A percentile compares a stretch with the other conserved stretches of the same genome.
Evolutionary conservation across 2,888 invertebrate species (phyloP).

Genomic region (Dasysyrphus albostriatus): DNA sequence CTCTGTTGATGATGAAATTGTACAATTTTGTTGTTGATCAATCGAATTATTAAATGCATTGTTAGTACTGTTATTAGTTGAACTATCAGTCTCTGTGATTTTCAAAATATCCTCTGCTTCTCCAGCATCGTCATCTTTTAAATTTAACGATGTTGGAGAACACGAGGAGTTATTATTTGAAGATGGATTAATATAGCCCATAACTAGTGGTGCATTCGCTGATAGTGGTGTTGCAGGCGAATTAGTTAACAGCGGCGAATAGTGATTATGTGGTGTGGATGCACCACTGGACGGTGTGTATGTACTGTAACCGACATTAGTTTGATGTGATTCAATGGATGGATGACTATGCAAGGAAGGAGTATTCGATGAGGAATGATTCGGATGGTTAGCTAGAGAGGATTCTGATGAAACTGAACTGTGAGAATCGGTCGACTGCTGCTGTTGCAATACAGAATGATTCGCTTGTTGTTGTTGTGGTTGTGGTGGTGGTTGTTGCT

Average conservation of each 20-base stretch:
- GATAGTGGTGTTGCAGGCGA: slow-evolving; percentile 78
- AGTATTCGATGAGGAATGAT: slow-evolving; percentile 79
- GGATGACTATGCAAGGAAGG: slow-evolving; percentile 82
- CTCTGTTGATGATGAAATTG: slow-evolving; percentile 41
- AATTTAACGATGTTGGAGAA: slow-evolving; percentile 68
- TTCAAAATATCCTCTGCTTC: slow-evolving; percentile 78
- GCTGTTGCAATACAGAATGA: slow-evolving; percentile 83
- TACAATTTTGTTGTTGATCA: slow-evolving; percentile 63
- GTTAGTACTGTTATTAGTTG: slow-evolving; percentile 66
- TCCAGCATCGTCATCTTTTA: slow-evolving; percentile 59
- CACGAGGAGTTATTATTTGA: slow-evolving; percentile 70
- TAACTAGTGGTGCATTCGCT: slow-evolving; percentile 58
- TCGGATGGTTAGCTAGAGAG: slow-evolving; percentile 69
- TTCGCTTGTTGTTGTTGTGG: slow-evolving; percentile 79
- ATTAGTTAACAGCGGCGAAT: slow-evolving; percentile 83
- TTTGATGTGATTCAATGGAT: slow-evolving; percentile 81
- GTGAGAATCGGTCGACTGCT: slow-evolving; percentile 84
- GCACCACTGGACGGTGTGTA: slow-evolving; percentile 82
- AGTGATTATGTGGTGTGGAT: slow-evolving; percentile 83
- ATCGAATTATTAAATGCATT: slow-evolving; percentile 60
- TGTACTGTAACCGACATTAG: slow-evolving; percentile 79
- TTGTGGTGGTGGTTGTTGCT: slow-evolving; percentile 61
- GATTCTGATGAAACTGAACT: slow-evolving; percentile 81
- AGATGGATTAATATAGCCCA: slow-evolving; percentile 72
- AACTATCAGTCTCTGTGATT: slow-evolving; percentile 81